Conservation (phyloP, 1,140 invertebrate genomes). For the Arctopsyche grandis region DNA sequence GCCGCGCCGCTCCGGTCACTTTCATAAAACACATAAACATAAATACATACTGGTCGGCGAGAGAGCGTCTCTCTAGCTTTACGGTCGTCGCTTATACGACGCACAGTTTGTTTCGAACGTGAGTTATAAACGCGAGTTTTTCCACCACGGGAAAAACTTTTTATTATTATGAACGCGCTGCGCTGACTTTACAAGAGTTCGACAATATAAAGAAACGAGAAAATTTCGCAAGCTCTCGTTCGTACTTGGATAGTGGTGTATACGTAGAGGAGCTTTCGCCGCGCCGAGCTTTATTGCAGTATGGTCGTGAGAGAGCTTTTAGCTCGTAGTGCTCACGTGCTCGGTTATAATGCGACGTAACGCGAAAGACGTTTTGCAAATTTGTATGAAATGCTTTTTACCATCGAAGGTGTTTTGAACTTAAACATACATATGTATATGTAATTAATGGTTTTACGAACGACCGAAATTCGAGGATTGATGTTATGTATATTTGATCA, state of each 20-base stretch:
- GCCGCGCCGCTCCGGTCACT: no score
- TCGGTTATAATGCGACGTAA: background rate
- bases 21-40: no score
- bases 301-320: constrained; percentile 1
- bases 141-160: background rate
- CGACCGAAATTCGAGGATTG: no score
- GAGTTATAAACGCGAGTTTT: constrained; percentile 47
- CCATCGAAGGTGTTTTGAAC: no score
- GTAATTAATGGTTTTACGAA: no score
- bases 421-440: no score
- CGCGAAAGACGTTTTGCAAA: no score
- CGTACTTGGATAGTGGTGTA: background rate
- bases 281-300: constrained; percentile 25
- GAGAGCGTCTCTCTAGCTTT: background rate
- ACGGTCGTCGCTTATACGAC: constrained; percentile 47
- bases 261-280: background rate
- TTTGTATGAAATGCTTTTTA: no score
- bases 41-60: no score
- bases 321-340: background rate
- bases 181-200: background rate
- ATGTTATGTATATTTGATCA: no score
- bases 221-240: constrained; percentile 21
- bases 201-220: background rate
- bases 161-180: constrained; percentile 4
- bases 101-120: constrained; percentile 54